These are phyloP conservation scores for Pterocles burchelli DNA, from an alignment of 2,113 vertebrate genomes.

Conservation along the genomic window DNA sequence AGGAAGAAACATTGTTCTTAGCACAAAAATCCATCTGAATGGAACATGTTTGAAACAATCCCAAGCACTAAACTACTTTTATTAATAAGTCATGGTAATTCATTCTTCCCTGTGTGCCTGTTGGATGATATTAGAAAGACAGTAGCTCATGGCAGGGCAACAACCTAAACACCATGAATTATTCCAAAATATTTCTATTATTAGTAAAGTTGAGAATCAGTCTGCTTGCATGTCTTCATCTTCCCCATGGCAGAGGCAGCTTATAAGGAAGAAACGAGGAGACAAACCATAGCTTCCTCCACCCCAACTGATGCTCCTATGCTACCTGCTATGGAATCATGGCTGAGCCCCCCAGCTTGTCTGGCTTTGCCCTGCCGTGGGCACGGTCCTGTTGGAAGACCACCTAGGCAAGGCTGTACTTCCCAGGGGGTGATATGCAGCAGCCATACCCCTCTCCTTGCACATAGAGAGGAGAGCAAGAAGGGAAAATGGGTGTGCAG, in stretches of 20 bases:
- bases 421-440: no score
- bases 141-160: neutral
- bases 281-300: neutral
- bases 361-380: neutral
- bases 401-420: no score
- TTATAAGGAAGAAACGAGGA: neutral
- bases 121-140: slow-evolving; percentile 13
- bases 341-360: neutral
- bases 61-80: slow-evolving; percentile 15
- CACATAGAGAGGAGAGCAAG: neutral
- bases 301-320: neutral
- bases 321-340: neutral
- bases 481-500: neutral
- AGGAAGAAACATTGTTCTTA: neutral
- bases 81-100: neutral
- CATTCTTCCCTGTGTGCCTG: neutral
- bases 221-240: neutral
- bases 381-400: neutral
- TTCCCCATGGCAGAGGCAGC: neutral
- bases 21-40: slow-evolving; percentile 1
- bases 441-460: neutral
- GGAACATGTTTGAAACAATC: slow-evolving; percentile 3
- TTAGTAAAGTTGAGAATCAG: neutral
- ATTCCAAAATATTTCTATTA: neutral
- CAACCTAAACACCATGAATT: neutral